Conservation (phyloP, 2,113 vertebrate species). For the Lophura nycthemera region DNA sequence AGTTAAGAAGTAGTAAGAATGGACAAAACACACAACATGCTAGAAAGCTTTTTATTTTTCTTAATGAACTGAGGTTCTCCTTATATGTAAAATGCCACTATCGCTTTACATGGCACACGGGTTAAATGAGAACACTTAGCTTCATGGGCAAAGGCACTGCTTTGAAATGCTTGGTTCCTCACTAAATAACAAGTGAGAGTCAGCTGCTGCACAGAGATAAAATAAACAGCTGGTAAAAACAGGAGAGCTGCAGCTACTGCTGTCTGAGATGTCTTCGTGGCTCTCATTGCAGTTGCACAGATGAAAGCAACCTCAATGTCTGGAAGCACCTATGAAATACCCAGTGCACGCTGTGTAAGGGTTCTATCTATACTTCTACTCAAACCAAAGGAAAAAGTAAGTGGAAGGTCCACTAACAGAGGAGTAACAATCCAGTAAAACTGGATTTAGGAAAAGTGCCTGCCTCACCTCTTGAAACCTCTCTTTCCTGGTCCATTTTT, state of each 20-base stretch:
- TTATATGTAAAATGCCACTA: background rate
- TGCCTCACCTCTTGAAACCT: background rate
- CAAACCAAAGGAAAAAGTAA: background rate
- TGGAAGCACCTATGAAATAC: background rate
- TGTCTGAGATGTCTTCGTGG: background rate
- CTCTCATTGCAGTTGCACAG: background rate
- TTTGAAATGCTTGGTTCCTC: background rate
- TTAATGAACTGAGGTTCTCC: background rate
- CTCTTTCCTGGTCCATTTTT: background rate
- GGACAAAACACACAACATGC: background rate
- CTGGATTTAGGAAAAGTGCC: background rate
- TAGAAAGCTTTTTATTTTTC: background rate
- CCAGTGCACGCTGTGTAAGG: background rate
- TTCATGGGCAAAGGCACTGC: background rate
- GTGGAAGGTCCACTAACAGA: background rate
- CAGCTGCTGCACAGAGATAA: background rate
- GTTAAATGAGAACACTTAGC: background rate
- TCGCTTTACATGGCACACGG: accelerated
- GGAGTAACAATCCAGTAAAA: background rate
- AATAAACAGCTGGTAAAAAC: background rate
- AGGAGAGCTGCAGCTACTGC: background rate
- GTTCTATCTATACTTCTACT: background rate
- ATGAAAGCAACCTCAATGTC: background rate
- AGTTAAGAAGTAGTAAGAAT: background rate
- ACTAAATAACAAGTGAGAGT: background rate